A percentile compares a stretch with the other conserved stretches of the same genome.
Conservation (phyloP, 2,113 vertebrate genomes). For the Irena cyanogastra region DNA sequence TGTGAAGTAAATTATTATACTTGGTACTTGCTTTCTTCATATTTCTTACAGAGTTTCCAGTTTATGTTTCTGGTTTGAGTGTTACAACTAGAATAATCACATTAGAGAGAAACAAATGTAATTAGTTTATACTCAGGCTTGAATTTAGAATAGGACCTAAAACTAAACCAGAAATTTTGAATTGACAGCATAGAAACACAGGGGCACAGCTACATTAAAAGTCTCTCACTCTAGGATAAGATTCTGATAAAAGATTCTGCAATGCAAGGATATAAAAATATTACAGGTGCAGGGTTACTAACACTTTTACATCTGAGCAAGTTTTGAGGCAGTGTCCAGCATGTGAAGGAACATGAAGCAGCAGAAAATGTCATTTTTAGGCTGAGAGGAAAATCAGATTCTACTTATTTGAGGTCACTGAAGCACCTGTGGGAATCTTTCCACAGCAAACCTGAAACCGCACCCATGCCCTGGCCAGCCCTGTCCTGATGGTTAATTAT, state of each 20-base stretch:
- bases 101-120: background rate
- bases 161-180: background rate
- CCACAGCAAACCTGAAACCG: background rate
- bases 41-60: background rate
- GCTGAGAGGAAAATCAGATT: background rate
- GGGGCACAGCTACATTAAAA: background rate
- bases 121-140: background rate
- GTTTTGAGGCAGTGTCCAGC: background rate
- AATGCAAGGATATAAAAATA: background rate
- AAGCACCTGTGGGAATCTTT: background rate
- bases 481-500: background rate
- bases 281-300: background rate
- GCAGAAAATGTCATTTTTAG: background rate
- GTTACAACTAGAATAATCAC: no score
- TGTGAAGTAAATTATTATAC: background rate
- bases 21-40: background rate
- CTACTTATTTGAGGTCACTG: background rate
- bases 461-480: background rate
- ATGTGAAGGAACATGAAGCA: background rate
- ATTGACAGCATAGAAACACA: background rate
- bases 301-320: background rate
- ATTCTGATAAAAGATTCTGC: background rate
- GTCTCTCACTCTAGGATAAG: background rate
- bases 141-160: background rate
- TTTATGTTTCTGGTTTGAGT: background rate